Evolutionary conservation across 2,113 vertebrate species (phyloP), one percentile per base, ranked within the genome.

Genomic region (Anolis sagrei): DNA sequence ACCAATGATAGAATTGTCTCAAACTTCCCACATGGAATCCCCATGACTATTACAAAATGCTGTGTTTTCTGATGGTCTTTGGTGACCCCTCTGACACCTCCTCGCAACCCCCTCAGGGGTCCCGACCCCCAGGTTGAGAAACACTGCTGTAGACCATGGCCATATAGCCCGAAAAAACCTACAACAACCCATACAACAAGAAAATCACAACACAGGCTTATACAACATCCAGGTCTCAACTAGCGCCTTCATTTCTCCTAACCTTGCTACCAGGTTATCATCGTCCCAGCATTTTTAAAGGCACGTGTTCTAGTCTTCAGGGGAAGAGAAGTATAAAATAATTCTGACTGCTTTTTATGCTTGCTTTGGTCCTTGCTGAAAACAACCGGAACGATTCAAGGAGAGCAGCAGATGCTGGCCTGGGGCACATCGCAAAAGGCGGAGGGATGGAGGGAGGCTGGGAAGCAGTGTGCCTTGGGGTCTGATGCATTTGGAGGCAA

Each of bases 211-310:
- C 39, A 44, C 39, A 44, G 39, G 39, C 39, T 44, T 44, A 44
- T 44, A 5, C 39, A 44, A 72, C 44, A 16, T 66, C 76, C 44
- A 29, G 13, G 6, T 79, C 18, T 1, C 0, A 7, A 0, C 0
- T 9, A 0, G 0, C 44, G 8, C 7, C 1, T 68, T 74, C 19
- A 8, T 78, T 58, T 39, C 7, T 78, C n/a, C 48, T 83, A 44
- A 49, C 73, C 84, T 91, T 79, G 70, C 86, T 78, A 14, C 81
- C 25, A 70, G 78, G 75, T 66, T 72, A 23, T 44, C 82, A 81
- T 78, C 76, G 77, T 84, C 76, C 49, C 39, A 70, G n/a, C 79
- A 77, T 25, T 79, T 58, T 64, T 58, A 61, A 36, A 83, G 54
- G 0, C 10, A 2, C 9, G 0, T 54, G 78, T 68, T 23, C 19